Percentiles rank a stretch among this genome's conserved stretches.
Evolutionary conservation across 2,113 vertebrate genomes (phyloP).

Genomic region (Boleophthalmus pectinirostris): DNA sequence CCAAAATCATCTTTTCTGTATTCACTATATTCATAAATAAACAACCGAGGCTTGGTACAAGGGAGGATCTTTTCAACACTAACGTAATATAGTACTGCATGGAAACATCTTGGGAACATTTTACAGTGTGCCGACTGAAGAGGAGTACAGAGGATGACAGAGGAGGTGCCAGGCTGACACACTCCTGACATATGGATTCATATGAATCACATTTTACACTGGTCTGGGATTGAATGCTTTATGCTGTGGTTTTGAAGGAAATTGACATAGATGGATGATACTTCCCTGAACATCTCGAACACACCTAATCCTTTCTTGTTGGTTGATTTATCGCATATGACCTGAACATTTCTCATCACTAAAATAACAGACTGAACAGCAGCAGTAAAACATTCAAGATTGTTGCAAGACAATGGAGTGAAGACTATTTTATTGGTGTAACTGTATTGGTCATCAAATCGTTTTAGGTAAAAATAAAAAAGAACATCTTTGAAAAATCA

Average conservation of each 20-base stretch:
- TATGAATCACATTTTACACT: constrained; percentile 23
- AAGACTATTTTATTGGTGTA: background rate
- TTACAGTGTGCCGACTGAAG: constrained; percentile 8
- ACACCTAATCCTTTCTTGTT: constrained; percentile 24
- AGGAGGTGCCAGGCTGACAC: constrained; percentile 23
- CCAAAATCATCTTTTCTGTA: constrained; percentile 10
- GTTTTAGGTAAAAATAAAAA: background rate
- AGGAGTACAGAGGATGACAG: constrained; percentile 38
- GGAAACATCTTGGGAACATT: constrained; percentile 34
- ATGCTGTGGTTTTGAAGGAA: constrained; percentile 32
- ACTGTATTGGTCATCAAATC: background rate
- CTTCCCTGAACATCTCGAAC: constrained; percentile 26
- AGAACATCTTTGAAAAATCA: background rate
- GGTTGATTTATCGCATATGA: constrained; percentile 15
- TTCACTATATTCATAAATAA: constrained; percentile 5
- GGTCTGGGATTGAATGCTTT: background rate
- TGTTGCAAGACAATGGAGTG: background rate
- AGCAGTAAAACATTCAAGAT: no score
- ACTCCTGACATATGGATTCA: constrained; percentile 32
- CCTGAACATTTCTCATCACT: background rate
- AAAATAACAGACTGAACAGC: background rate
- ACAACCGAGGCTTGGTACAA: background rate
- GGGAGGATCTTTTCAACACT: constrained; percentile 20
- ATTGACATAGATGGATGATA: constrained; percentile 42
- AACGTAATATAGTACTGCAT: constrained; percentile 46